A percentile compares a stretch with the other conserved stretches of the same genome.
Evolutionary conservation across 1,140 invertebrate species (phyloP).

Genomic region (Drosophila asahinai): DNA sequence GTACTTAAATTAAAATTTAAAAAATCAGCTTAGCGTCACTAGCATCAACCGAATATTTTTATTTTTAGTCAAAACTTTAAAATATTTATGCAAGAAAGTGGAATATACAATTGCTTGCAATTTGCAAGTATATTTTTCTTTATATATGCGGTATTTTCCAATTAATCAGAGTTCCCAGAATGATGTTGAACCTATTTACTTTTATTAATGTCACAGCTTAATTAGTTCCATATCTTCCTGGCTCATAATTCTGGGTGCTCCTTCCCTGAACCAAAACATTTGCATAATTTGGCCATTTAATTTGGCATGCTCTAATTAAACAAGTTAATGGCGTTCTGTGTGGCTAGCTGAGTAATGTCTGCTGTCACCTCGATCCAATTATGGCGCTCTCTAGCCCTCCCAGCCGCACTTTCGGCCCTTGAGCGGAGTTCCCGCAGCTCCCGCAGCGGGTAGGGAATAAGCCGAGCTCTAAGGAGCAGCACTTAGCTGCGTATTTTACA

Average conservation of each 20-base stretch:
- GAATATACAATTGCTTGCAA: too few relatives aligned
- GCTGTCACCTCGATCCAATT: constrained; percentile 60
- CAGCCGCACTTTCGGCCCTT: constrained; percentile 9
- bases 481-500: constrained; percentile 82
- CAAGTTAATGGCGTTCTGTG: constrained; percentile 64
- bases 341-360: constrained; percentile 24
- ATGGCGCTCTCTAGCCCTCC: constrained; percentile 27
- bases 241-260: constrained; percentile 7
- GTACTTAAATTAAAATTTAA: too few relatives aligned
- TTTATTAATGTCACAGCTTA: constrained; percentile 5
- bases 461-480: constrained; percentile 71
- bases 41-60: too few relatives aligned
- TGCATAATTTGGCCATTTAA: constrained; percentile 42
- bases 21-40: too few relatives aligned
- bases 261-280: constrained; percentile 1
- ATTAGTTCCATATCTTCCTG: constrained; percentile 10
- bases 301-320: constrained; percentile 65
- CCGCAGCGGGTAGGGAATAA: not conserved
- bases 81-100: too few relatives aligned
- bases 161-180: not conserved
- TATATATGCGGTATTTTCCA: not conserved
- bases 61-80: too few relatives aligned
- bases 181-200: not conserved
- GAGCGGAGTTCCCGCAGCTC: constrained; percentile 1
- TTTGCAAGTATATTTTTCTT: too few relatives aligned